Base-by-base conservation (phyloP, 1,140 invertebrate genomes). In the Diorhabda carinulata region DNA sequence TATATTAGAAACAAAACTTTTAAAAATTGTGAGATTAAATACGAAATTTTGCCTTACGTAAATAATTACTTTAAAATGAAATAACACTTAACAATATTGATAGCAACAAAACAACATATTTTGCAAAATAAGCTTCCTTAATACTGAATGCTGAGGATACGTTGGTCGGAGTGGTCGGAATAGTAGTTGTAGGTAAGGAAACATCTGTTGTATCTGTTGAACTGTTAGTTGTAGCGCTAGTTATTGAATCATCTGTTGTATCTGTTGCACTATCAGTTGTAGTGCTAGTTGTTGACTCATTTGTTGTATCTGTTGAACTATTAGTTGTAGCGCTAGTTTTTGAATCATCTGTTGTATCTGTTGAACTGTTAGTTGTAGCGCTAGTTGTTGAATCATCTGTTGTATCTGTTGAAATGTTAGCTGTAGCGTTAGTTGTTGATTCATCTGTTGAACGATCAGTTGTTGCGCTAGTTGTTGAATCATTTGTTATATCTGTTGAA, bases 41-140 rank as follows among this genome's bases (percentile, higher is more conserved):
- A 25, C 25, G 25, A 25, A 25, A 25, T 25, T 25, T 25, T 25
- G 0, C 25, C 25, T 25, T 25, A 25, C 25, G 25, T 25, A 25
- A 25, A 25, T 25, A 25, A 25, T 25, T 25, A 25, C 25, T 25
- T 25, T 25, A 25, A 1, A 25, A 25, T 25, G 25, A 25, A 25
- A 25, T 25, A 25, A 25, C 25, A 25, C 25, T 25, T 25, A 4
- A 57, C n/a, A 4, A n/a, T 25, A n/a, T n/a, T 3, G 3, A n/a
- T 25, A n/a, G 57, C 7, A 5, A 57, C 57, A 7, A 47, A 43
- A 4, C 52, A 60, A 45, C 41, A 63, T 6, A 2, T 52, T 41
- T 3, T 43, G 42, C 61, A 61, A 4, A 25, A 63, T 8, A 69
- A 57, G 42, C 67, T 62, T 58, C 3, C 63, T 58, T 70, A 66